Evolutionary conservation across 2,113 vertebrate species (phyloP).

Genomic region (Dolichallabes microphthalmus): DNA sequence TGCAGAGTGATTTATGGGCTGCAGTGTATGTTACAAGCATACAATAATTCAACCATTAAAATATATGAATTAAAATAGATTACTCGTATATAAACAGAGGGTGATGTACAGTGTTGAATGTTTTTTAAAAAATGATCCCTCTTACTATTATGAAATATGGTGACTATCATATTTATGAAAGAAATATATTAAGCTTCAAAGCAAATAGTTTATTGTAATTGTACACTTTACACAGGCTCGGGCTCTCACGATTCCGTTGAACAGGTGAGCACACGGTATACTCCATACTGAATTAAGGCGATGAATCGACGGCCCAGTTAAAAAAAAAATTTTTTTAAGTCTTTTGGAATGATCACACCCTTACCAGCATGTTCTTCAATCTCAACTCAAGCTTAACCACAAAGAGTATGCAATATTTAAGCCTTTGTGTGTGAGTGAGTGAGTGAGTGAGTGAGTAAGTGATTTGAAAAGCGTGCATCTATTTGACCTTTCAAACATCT

Average conservation of each 20-base stretch:
- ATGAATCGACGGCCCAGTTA: background rate
- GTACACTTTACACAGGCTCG: conserved; percentile 10
- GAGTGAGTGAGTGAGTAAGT: background rate
- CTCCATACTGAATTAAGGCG: background rate
- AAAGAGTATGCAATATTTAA: conserved; percentile 41
- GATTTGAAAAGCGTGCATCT: background rate
- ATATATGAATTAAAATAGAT: conserved; percentile 39
- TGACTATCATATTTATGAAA: conserved; percentile 29
- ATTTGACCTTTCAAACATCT: conserved; percentile 7
- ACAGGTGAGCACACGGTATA: background rate
- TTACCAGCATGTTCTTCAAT: conserved; percentile 46
- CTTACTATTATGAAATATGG: conserved; percentile 34
- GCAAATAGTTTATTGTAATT: conserved; percentile 7
- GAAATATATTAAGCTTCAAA: conserved; percentile 21
- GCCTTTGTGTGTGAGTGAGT: background rate
- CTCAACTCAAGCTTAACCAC: conserved; percentile 14
- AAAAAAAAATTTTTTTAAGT: no score
- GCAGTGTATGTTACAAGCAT: background rate
- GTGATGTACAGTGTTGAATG: conserved; percentile 41
- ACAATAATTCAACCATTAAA: conserved; percentile 13
- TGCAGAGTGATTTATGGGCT: conserved; percentile 5
- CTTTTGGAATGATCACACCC: conserved; percentile 32
- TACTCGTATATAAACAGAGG: conserved; percentile 36
- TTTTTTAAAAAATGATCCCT: conserved; percentile 17
- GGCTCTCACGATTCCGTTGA: background rate